phyloP scores from a whole-genome alignment of 2,797 vertebrate genomes.

The Thaleichthys pacificus region DNA sequence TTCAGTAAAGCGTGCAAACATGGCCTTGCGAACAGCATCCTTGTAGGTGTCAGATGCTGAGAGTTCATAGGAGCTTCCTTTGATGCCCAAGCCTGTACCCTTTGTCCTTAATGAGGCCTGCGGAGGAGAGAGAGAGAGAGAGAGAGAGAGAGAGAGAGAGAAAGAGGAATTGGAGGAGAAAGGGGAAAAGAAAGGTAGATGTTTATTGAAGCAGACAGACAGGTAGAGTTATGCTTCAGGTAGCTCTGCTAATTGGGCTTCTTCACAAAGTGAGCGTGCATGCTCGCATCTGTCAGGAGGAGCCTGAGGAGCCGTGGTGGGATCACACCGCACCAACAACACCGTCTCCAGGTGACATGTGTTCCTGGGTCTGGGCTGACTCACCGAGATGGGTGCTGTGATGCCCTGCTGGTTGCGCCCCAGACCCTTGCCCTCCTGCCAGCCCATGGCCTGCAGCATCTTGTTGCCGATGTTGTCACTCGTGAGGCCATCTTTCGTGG shows the following conservation, averaged over 20 bases:
- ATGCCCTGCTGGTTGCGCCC: slow-evolving; percentile 92
- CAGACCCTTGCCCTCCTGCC: slow-evolving; percentile 89
- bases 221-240: slow-evolving; percentile 39
- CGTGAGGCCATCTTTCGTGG: slow-evolving; percentile 89
- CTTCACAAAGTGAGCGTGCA: slow-evolving; percentile 11
- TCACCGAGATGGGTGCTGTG: slow-evolving; percentile 87
- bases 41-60: slow-evolving; percentile 90
- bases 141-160: slow-evolving; percentile 11
- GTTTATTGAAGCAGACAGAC: slow-evolving; percentile 43
- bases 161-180: slow-evolving; percentile 19
- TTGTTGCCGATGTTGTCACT: slow-evolving; percentile 93
- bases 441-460: slow-evolving; percentile 94
- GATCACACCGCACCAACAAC: neutral
- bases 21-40: slow-evolving; percentile 88
- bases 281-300: slow-evolving; percentile 43
- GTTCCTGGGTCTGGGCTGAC: slow-evolving; percentile 17
- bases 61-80: slow-evolving; percentile 86
- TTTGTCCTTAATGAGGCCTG: slow-evolving; percentile 89
- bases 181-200: slow-evolving; percentile 26
- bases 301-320: neutral
- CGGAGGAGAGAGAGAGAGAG: neutral
- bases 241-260: slow-evolving; percentile 51
- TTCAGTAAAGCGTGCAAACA: slow-evolving; percentile 92
- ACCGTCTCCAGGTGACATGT: neutral
- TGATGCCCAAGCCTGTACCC: slow-evolving; percentile 88